phyloP scores from a whole-genome alignment of 2,113 vertebrate genomes.

The Casuarius casuarius region DNA sequence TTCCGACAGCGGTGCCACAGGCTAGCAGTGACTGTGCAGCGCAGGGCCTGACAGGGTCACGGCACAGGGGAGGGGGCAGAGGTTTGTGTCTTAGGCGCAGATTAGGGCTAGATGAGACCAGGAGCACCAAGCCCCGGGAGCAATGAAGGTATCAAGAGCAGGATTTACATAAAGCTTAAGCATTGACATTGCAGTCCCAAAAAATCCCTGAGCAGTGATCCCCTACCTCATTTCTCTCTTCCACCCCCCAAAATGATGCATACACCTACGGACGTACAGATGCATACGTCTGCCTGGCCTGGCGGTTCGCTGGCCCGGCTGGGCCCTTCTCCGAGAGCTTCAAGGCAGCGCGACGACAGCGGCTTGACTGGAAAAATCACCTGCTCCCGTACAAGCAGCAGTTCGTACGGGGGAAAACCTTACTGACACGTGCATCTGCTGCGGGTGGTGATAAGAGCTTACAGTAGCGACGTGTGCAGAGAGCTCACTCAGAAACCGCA shows the following conservation, averaged over 20 bases:
- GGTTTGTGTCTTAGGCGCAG: background rate
- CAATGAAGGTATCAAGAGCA: background rate
- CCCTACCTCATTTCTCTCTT: fast-evolving
- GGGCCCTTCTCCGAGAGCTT: background rate
- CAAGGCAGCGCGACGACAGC: background rate
- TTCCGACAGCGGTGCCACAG: background rate
- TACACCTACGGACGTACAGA: too few relatives aligned
- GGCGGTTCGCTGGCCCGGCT: background rate
- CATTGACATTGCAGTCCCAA: background rate
- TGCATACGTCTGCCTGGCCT: fast-evolving
- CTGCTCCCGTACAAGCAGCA: background rate
- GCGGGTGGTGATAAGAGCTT: background rate
- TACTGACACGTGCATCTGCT: background rate
- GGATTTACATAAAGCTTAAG: background rate
- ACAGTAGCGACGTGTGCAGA: background rate
- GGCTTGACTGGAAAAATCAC: background rate
- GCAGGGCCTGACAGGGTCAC: background rate
- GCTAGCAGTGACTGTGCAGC: background rate
- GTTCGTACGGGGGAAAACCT: background rate
- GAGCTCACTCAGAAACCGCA: background rate
- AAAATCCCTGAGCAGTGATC: background rate
- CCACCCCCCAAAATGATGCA: too few relatives aligned
- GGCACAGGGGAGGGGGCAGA: background rate
- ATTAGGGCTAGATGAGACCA: background rate
- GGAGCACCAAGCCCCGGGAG: background rate